A percentile compares a stretch with the other conserved stretches of the same genome.
Conservation (phyloP, 2,888 invertebrate species). For the Crioceris asparagi region DNA sequence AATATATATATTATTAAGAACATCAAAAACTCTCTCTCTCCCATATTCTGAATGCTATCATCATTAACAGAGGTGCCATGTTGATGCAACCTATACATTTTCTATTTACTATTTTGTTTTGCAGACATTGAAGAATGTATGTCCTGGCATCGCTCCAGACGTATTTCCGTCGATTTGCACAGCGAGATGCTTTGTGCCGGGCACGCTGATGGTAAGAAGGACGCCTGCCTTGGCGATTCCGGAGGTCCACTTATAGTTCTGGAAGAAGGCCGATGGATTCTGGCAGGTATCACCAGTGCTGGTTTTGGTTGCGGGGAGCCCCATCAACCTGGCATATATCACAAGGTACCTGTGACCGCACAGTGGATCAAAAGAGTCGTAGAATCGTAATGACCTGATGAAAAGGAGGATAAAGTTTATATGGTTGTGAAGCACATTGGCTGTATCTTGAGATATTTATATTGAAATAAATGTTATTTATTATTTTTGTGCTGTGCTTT, state of each 20-base stretch:
- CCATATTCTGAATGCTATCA: no score
- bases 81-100: no score
- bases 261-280: constrained; percentile 57
- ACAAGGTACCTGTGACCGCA: constrained; percentile 61
- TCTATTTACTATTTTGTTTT: no score
- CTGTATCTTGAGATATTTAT: no score
- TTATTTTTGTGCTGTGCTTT: no score
- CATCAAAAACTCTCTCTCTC: no score
- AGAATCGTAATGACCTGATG: no score
- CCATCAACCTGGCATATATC: constrained; percentile 79
- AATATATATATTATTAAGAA: no score
- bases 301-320: constrained; percentile 81
- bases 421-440: no score
- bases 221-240: constrained; percentile 74
- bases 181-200: constrained; percentile 79
- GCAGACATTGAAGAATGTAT: constrained; percentile 63
- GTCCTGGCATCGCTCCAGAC: constrained; percentile 70
- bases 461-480: no score
- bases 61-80: no score
- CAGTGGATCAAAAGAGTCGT: constrained; percentile 61
- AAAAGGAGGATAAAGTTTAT: no score
- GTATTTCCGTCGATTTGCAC: constrained; percentile 65
- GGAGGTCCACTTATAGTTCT: constrained; percentile 67
- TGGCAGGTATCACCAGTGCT: constrained; percentile 75
- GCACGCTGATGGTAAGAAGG: constrained; percentile 70